Percentiles rank a stretch among this genome's conserved stretches.
phyloP scores from a whole-genome alignment of 2,888 invertebrate species.

The Phlogophora meticulosa region DNA sequence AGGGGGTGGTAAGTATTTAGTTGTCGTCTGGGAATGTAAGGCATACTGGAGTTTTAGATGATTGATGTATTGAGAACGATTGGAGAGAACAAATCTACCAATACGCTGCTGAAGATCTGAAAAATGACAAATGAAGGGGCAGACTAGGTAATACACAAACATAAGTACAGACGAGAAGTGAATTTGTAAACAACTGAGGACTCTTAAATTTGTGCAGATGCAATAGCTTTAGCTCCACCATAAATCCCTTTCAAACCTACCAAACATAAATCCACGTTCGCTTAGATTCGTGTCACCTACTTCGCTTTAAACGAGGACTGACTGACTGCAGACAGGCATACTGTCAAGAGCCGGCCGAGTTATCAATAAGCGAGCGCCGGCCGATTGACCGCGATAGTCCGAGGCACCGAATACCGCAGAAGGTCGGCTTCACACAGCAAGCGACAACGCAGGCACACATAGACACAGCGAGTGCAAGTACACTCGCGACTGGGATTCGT shows the following conservation, averaged over 20 bases:
- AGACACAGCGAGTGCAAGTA: neutral
- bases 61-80: neutral
- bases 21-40: conserved; percentile 3
- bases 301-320: conserved; percentile 53
- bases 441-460: neutral
- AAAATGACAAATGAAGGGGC: neutral
- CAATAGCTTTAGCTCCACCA: conserved; percentile 4
- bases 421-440: neutral
- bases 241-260: conserved; percentile 30
- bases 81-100: neutral
- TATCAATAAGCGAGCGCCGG: conserved; percentile 58
- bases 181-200: neutral
- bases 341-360: conserved; percentile 58
- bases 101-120: neutral
- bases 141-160: neutral
- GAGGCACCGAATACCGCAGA: conserved; percentile 14
- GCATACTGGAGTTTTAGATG: neutral
- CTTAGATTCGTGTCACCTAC: conserved; percentile 58
- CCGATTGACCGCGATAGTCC: conserved; percentile 56
- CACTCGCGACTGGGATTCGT: too few relatives aligned
- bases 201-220: neutral
- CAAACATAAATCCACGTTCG: conserved; percentile 38
- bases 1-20: neutral
- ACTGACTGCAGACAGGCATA: conserved; percentile 44
- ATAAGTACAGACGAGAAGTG: neutral